Evolutionary conservation across 2,888 invertebrate genomes (phyloP).

Genomic region (Dexiosoma caninum): DNA sequence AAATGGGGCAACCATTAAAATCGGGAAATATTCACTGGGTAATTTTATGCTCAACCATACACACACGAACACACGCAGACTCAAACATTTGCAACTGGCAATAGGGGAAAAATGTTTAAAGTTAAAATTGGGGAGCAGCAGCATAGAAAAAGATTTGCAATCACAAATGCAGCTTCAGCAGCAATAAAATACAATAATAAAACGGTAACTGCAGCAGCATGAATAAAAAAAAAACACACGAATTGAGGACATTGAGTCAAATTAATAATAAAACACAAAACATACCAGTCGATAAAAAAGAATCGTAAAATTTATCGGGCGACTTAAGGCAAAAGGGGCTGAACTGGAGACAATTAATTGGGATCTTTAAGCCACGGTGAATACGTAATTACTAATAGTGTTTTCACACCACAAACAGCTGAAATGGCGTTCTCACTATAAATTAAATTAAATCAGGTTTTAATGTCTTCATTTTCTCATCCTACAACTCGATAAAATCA

Average conservation of each 20-base stretch:
- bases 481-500: too few relatives aligned
- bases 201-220: conserved; percentile 16
- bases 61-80: not conserved
- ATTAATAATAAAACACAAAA: conserved; percentile 49
- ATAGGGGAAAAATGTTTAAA: not conserved
- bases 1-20: not conserved
- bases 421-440: too few relatives aligned
- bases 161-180: conserved; percentile 15
- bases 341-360: not conserved
- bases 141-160: conserved; percentile 39
- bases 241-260: conserved; percentile 58
- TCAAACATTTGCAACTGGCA: too few relatives aligned
- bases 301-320: too few relatives aligned
- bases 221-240: not conserved
- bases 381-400: too few relatives aligned
- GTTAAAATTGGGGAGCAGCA: conserved; percentile 46
- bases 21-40: not conserved
- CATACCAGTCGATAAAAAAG: conserved; percentile 2
- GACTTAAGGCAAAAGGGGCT: not conserved
- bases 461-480: too few relatives aligned
- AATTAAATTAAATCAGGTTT: too few relatives aligned
- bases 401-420: too few relatives aligned
- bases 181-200: conserved; percentile 24
- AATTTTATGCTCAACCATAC: not conserved
- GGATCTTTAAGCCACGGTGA: not conserved